Base-by-base conservation (phyloP, 2,888 invertebrate genomes). In the Sisyra nigra region DNA sequence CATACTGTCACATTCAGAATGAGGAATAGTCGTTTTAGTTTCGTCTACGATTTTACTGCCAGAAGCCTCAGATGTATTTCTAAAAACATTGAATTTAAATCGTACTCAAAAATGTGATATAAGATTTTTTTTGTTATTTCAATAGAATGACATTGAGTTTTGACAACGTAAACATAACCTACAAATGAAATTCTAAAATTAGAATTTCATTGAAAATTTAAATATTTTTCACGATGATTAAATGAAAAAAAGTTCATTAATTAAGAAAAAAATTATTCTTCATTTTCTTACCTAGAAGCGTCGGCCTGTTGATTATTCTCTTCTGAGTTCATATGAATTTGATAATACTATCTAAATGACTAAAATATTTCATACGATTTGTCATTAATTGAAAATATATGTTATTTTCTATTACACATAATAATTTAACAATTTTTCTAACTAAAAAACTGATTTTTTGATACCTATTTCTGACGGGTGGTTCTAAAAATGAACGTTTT, bases 1-100 rank as follows among this genome's bases (percentile, higher is more conserved):
- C 79, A 80, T 79, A 54, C 73, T 76, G 68, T 73, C 73, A 50
- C 70, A 68, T 52, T 66, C 65, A 51, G 55, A 51, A 41, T 51
- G 47, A 31, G 48, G 48, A 48, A 54, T 51, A 49, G 54, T 52
- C 42, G 48, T 46, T 19, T 46, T 49, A 42, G 45, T 52, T 52
- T 56, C 55, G 42, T 40, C 39, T 34, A 35, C 40, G 33, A 44
- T 40, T 41, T 41, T 42, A 49, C 54, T 56, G 46, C 63, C 62
- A 59, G 63, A 61, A 53, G 62, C 61, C 58, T 60, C 63, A 56
- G 55, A 59, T 57, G 57, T 54, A 53, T 51, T 61, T 58, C 59
- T 62, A 44, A 39, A 48, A 45, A 46, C 48, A 30, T 31, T 8
- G 32, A 41, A 31, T 41, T 19, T 31, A 31, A 15, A 40, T 31